phyloP scores from a whole-genome alignment of 2,797 vertebrate genomes.

The Sebastiscus albofasciatus region DNA sequence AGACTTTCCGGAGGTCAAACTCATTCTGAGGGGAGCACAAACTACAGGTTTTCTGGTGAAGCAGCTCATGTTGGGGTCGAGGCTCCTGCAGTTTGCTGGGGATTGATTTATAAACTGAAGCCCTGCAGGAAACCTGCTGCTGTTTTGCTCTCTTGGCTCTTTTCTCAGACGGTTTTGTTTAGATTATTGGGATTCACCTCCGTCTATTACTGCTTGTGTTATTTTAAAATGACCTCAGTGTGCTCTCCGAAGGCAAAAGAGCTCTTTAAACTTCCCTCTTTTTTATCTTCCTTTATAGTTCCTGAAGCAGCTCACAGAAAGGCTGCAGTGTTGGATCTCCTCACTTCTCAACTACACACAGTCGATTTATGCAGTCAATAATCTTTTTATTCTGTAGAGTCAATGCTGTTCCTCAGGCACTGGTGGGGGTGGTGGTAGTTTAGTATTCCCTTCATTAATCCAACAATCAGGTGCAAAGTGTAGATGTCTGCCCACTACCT shows the following conservation, averaged over 20 bases:
- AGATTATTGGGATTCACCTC: background rate
- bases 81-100: background rate
- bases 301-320: background rate
- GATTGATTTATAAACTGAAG: constrained; percentile 3
- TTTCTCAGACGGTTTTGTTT: background rate
- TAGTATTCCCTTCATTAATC: background rate
- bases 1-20: constrained; percentile 24
- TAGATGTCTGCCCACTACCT: too few species aligned
- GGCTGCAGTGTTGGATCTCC: background rate
- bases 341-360: background rate
- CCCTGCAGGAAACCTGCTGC: background rate
- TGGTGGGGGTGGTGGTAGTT: background rate
- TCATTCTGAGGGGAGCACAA: constrained; percentile 12
- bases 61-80: background rate
- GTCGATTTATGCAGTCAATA: background rate
- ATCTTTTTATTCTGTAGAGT: background rate
- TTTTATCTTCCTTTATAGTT: background rate
- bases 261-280: background rate
- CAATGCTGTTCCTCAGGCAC: background rate
- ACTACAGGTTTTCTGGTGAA: background rate
- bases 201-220: background rate
- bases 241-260: background rate
- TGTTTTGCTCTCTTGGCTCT: background rate
- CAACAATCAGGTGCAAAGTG: background rate
- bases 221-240: background rate